Percentiles rank a stretch among this genome's conserved stretches.
Evolutionary conservation across 1,140 invertebrate genomes (phyloP).

Genomic region (Drosophila cardini): DNA sequence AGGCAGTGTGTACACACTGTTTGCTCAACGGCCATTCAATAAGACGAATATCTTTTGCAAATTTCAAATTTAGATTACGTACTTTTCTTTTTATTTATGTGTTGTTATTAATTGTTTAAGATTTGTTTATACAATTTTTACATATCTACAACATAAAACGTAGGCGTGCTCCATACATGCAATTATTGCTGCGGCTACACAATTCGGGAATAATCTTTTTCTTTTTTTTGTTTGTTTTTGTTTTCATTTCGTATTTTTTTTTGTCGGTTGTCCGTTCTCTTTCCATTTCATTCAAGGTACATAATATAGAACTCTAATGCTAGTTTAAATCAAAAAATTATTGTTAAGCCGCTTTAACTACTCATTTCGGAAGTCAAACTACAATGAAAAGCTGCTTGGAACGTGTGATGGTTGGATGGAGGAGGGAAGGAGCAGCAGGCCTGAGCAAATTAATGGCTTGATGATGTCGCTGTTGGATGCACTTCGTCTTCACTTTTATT

Average conservation of each 20-base stretch:
- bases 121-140: slow-evolving; percentile 72
- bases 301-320: slow-evolving; percentile 61
- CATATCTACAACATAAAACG: slow-evolving; percentile 80
- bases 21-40: neutral
- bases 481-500: slow-evolving; percentile 55
- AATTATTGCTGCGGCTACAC: slow-evolving; percentile 23
- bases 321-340: slow-evolving; percentile 35
- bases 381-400: slow-evolving; percentile 10
- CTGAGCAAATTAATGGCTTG: neutral
- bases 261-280: slow-evolving; percentile 8
- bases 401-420: neutral
- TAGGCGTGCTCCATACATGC: slow-evolving; percentile 22
- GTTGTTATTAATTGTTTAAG: slow-evolving; percentile 36
- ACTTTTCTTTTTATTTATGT: slow-evolving; percentile 46
- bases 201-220: slow-evolving; percentile 43
- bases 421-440: neutral
- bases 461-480: neutral
- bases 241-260: slow-evolving; percentile 33
- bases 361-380: slow-evolving; percentile 12
- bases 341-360: slow-evolving; percentile 27
- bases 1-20: slow-evolving; percentile 3
- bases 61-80: slow-evolving; percentile 31
- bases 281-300: slow-evolving; percentile 61
- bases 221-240: slow-evolving; percentile 9
- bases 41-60: neutral